Conservation (phyloP, 2,797 vertebrate genomes). For the Anolis apletophallus region DNA sequence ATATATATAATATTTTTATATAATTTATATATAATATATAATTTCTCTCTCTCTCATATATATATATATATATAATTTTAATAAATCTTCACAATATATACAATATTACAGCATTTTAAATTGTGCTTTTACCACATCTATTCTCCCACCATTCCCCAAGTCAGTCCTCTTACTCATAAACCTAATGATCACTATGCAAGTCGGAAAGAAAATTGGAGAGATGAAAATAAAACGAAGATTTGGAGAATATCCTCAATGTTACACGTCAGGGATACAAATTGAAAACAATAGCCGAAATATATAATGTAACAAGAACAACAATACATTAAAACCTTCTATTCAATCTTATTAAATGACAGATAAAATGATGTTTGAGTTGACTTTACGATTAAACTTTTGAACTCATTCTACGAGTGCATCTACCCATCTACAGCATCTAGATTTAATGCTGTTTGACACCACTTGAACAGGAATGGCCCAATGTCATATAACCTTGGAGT, state of each 20-base stretch:
- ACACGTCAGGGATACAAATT: neutral
- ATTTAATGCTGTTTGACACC: too few species aligned
- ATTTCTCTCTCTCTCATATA: too few species aligned
- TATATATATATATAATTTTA: too few species aligned
- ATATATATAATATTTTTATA: too few species aligned
- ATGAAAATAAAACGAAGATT: neutral
- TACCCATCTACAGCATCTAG: too few species aligned
- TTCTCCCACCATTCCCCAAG: too few species aligned
- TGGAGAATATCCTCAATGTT: neutral
- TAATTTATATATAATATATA: too few species aligned
- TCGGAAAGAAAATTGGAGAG: neutral
- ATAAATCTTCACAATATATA: too few species aligned
- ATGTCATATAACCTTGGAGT: too few species aligned
- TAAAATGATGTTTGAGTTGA: neutral
- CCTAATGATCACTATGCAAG: neutral
- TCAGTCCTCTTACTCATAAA: neutral
- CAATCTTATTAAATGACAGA: neutral
- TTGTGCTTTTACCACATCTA: too few species aligned
- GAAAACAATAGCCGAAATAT: neutral
- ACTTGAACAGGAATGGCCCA: too few species aligned
- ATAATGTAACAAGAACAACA: neutral
- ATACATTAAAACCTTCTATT: neutral
- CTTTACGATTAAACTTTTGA: neutral
- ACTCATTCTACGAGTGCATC: neutral
- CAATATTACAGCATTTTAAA: too few species aligned